Conservation (phyloP, 2,797 vertebrate species). For the Geotrypetes seraphini region DNA sequence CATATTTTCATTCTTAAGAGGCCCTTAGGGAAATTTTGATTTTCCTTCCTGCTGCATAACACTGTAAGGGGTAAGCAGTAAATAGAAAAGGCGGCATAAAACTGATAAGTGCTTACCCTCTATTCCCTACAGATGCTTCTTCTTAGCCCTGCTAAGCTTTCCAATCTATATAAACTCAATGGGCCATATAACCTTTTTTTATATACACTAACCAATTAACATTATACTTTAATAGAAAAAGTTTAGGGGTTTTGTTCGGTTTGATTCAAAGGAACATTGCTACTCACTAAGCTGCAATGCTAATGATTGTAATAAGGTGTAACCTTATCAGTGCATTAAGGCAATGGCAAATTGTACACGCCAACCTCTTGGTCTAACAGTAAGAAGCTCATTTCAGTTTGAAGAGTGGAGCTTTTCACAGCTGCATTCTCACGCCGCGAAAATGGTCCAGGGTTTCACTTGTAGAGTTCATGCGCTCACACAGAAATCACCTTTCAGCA, state of each 20-base stretch:
- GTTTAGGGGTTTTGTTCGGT: slow-evolving; percentile 32
- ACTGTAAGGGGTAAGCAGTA: slow-evolving; percentile 44
- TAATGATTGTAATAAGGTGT: neutral
- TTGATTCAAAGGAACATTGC: slow-evolving; percentile 23
- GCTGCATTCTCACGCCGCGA: neutral
- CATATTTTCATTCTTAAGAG: slow-evolving; percentile 20
- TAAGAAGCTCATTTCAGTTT: neutral
- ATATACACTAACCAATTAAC: slow-evolving; percentile 43
- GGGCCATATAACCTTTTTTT: slow-evolving; percentile 45
- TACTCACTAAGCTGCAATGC: slow-evolving; percentile 15
- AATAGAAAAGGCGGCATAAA: slow-evolving; percentile 43
- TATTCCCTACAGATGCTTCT: slow-evolving; percentile 40
- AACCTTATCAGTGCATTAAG: no score
- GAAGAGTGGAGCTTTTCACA: neutral
- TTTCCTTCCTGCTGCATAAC: slow-evolving; percentile 17
- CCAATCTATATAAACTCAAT: slow-evolving; percentile 55
- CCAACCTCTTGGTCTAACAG: neutral
- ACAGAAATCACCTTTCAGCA: no score
- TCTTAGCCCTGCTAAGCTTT: slow-evolving; percentile 50
- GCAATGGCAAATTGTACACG: no score
- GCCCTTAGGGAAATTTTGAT: slow-evolving; percentile 15
- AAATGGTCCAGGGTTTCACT: neutral
- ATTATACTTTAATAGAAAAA: slow-evolving; percentile 48
- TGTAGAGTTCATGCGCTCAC: neutral
- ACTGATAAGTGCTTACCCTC: slow-evolving; percentile 34